Evolutionary conservation across 2,888 invertebrate genomes (phyloP).

Genomic region (Cheilosia vernalis): DNA sequence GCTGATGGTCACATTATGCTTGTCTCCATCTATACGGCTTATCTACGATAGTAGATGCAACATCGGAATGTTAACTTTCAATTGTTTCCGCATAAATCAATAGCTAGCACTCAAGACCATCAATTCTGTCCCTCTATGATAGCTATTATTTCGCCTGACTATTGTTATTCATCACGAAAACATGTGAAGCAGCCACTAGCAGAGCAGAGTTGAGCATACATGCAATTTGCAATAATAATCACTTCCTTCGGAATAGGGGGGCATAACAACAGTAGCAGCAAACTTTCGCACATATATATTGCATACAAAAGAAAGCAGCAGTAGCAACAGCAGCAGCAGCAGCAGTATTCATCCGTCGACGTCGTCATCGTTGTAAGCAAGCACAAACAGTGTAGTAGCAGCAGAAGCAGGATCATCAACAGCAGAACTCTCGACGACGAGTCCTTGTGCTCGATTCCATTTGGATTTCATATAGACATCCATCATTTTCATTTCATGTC

Average conservation of each 20-base stretch:
- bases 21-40: background rate
- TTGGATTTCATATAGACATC: slow-evolving; percentile 66
- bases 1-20: slow-evolving; percentile 36
- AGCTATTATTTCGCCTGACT: slow-evolving; percentile 61
- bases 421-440: slow-evolving; percentile 45
- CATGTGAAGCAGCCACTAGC: slow-evolving; percentile 44
- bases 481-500: slow-evolving; percentile 70
- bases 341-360: slow-evolving; percentile 21
- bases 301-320: slow-evolving; percentile 45
- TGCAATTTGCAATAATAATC: slow-evolving; percentile 68
- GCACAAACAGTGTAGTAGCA: slow-evolving; percentile 24
- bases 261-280: slow-evolving; percentile 27
- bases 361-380: slow-evolving; percentile 39
- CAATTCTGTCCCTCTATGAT: slow-evolving; percentile 57
- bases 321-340: background rate
- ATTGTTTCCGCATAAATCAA: slow-evolving; percentile 62
- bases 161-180: slow-evolving; percentile 61
- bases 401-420: slow-evolving; percentile 23
- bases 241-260: slow-evolving; percentile 47
- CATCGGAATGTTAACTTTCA: slow-evolving; percentile 41
- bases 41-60: slow-evolving; percentile 20
- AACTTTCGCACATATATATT: slow-evolving; percentile 28
- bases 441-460: slow-evolving; percentile 68
- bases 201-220: slow-evolving; percentile 27
- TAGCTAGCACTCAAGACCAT: slow-evolving; percentile 56